Evolutionary conservation across 2,113 vertebrate species (phyloP).

Genomic region (Regulus satrapa): DNA sequence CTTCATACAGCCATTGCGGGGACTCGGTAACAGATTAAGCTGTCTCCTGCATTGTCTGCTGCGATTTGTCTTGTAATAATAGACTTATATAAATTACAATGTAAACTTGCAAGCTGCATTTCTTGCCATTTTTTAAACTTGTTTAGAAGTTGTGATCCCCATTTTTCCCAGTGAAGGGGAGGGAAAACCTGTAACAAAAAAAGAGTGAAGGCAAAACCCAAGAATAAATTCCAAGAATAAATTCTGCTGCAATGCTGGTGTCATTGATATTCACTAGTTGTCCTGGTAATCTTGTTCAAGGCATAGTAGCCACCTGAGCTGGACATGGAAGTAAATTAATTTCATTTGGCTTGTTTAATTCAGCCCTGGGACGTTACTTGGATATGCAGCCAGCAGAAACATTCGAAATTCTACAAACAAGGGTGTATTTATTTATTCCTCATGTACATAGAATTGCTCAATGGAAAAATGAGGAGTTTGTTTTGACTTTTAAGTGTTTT

Average conservation of each 20-base stretch:
- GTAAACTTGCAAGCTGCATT: neutral
- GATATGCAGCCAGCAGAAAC: neutral
- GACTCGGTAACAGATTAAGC: constrained; percentile 54
- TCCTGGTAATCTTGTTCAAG: neutral
- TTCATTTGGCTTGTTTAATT: constrained; percentile 13
- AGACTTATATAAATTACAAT: constrained; percentile 21
- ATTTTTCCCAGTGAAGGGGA: neutral
- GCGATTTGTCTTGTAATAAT: constrained; percentile 46
- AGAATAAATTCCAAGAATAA: neutral
- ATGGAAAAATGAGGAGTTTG: neutral
- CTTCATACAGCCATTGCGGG: constrained; percentile 21
- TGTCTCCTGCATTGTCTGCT: constrained; percentile 40
- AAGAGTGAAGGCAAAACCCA: neutral
- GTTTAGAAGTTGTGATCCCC: neutral
- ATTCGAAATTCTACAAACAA: neutral
- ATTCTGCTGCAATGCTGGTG: neutral
- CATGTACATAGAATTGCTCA: fast-evolving
- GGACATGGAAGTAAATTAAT: neutral
- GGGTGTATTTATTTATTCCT: neutral
- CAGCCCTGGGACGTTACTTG: neutral
- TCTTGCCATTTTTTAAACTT: neutral
- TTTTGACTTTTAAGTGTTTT: neutral
- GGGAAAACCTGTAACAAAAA: neutral
- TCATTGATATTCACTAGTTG: neutral
- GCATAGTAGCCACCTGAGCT: constrained; percentile 32